phyloP scores from a whole-genome alignment of 2,113 vertebrate species.

The Hyaena hyaena region DNA sequence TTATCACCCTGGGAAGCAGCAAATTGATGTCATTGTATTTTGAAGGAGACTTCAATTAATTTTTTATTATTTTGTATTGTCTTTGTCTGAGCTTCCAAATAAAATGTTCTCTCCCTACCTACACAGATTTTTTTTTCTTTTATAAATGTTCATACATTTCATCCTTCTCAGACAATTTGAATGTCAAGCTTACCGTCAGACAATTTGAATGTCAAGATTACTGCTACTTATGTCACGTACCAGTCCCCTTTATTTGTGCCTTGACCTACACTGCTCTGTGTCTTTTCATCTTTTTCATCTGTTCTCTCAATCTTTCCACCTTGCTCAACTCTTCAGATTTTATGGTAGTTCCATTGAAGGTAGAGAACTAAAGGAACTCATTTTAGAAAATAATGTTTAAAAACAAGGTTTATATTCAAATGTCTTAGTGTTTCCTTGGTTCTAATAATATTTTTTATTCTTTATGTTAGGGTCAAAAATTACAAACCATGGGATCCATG shows the following conservation, averaged over 20 bases:
- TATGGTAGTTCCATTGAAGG: neutral
- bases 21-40: slow-evolving; percentile 28
- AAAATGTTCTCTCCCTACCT: slow-evolving; percentile 12
- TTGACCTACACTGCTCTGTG: neutral
- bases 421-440: neutral
- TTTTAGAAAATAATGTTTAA: slow-evolving; percentile 32
- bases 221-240: neutral
- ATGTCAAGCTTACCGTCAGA: neutral
- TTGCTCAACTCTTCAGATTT: neutral
- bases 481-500: neutral
- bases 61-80: slow-evolving; percentile 29
- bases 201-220: slow-evolving; percentile 21
- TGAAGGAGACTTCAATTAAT: slow-evolving; percentile 18
- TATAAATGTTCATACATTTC: neutral
- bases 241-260: slow-evolving; percentile 40
- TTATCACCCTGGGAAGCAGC: slow-evolving; percentile 53
- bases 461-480: slow-evolving; percentile 45
- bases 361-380: slow-evolving; percentile 30
- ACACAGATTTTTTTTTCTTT: neutral
- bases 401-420: slow-evolving; percentile 32
- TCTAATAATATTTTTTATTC: slow-evolving; percentile 51
- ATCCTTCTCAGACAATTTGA: slow-evolving; percentile 36
- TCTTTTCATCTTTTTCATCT: neutral
- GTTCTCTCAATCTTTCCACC: neutral
- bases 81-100: slow-evolving; percentile 42